A percentile compares a stretch with the other conserved stretches of the same genome.
Conservation (phyloP, 2,888 invertebrate genomes). For the Aleiodes alternator region DNA sequence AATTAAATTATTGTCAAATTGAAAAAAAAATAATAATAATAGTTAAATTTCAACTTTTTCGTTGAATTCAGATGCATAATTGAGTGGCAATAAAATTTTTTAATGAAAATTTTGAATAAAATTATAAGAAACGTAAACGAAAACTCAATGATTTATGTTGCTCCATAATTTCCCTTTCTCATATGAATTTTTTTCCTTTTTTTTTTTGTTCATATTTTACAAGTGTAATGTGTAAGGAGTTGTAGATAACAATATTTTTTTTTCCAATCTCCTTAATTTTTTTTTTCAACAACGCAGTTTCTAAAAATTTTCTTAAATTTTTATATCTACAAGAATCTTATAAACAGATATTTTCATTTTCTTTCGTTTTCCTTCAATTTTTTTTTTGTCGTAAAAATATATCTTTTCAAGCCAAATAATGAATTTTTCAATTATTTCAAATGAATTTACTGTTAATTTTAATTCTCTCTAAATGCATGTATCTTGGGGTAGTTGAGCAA, state of each 20-base stretch:
- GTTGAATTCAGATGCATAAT: neutral
- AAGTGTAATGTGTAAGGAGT: constrained; percentile 52
- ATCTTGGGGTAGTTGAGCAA: constrained; percentile 51
- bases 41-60: neutral
- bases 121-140: constrained; percentile 22
- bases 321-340: constrained; percentile 39
- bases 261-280: neutral
- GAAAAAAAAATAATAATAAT: neutral
- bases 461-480: constrained; percentile 40
- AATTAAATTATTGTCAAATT: neutral
- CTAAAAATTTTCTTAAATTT: constrained; percentile 30
- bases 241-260: constrained; percentile 32
- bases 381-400: constrained; percentile 31
- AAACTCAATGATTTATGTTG: constrained; percentile 44
- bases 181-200: too few relatives aligned
- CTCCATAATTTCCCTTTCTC: neutral
- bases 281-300: constrained; percentile 26
- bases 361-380: neutral
- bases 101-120: constrained; percentile 37
- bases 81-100: neutral
- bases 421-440: constrained; percentile 23
- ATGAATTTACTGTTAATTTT: constrained; percentile 22
- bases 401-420: constrained; percentile 25
- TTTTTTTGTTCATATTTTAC: constrained; percentile 44
- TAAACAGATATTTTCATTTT: constrained; percentile 32